Percentiles rank a stretch among this genome's conserved stretches.
Conservation (phyloP, 2,888 invertebrate species). For the Uropetala carovei region DNA sequence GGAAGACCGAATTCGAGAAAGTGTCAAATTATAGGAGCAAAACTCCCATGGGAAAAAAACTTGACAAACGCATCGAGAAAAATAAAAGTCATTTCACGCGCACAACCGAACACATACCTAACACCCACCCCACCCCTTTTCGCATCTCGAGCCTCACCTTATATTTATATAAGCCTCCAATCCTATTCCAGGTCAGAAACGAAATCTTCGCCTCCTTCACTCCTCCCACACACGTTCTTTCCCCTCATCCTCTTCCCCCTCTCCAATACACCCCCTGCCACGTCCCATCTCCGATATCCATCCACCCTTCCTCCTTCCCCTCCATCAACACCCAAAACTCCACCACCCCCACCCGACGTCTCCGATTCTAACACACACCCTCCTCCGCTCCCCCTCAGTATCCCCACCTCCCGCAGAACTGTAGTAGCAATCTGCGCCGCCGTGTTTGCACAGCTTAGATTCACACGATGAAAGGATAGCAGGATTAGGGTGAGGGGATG, state of each 20-base stretch:
- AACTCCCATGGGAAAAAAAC: background rate
- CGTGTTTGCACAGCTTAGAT: conserved; percentile 46
- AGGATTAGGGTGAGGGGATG: no score
- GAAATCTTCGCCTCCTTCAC: background rate
- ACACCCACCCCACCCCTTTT: background rate
- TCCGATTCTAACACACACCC: background rate
- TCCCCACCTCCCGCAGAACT: background rate
- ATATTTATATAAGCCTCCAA: conserved; percentile 5
- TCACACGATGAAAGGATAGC: conserved; percentile 36
- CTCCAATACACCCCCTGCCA: background rate
- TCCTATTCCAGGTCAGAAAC: conserved; percentile 35
- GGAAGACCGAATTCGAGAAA: no score
- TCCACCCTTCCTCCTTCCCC: background rate
- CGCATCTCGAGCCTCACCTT: background rate
- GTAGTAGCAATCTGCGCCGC: background rate
- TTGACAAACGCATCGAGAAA: background rate
- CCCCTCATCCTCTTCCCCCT: background rate
- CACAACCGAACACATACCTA: background rate
- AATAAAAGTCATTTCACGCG: background rate
- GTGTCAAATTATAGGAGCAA: background rate
- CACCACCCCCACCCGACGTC: no score
- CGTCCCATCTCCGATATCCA: background rate
- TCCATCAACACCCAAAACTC: background rate
- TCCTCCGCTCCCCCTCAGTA: background rate
- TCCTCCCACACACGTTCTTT: background rate